These are phyloP conservation scores for Dione vanillae DNA, from an alignment of 2,888 invertebrate species.

Conservation along the genomic window DNA sequence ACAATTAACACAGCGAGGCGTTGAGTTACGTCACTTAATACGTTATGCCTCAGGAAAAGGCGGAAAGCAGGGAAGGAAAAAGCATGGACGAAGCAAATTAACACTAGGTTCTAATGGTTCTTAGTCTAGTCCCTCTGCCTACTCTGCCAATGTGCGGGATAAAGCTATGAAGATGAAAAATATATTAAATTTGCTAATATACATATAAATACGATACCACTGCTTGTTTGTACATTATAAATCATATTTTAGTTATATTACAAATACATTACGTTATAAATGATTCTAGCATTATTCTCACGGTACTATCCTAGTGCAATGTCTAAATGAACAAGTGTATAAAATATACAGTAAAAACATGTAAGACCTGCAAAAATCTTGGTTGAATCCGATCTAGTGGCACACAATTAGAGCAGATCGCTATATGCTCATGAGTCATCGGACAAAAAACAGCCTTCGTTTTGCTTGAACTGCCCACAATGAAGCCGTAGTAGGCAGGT, in stretches of 20 bases:
- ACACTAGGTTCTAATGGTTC: no score
- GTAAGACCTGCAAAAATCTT: conserved; percentile 35
- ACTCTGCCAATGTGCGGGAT: no score
- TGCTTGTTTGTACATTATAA: not conserved
- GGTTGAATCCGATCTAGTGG: conserved; percentile 55
- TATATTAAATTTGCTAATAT: no score
- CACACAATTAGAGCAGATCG: conserved; percentile 67
- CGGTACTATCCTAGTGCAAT: not conserved
- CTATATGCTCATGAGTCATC: conserved; percentile 60
- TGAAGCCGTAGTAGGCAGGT: conserved; percentile 55
- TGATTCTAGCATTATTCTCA: conserved; percentile 16
- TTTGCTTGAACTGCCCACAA: conserved; percentile 51
- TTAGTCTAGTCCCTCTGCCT: no score
- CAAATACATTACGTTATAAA: not conserved
- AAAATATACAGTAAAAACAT: conserved; percentile 26
- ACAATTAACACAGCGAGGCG: no score
- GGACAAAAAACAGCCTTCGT: conserved; percentile 59
- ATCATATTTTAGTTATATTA: not conserved
- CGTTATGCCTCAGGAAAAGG: no score
- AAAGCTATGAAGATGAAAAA: not conserved
- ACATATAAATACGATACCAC: not conserved
- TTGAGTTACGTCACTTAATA: no score
- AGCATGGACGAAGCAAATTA: no score
- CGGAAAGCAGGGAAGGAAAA: no score
- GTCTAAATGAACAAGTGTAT: conserved; percentile 13